Evolutionary conservation across 2,888 invertebrate species (phyloP), one percentile per base, ranked within the genome.

Genomic region (Chalcosyrphus nemorum): DNA sequence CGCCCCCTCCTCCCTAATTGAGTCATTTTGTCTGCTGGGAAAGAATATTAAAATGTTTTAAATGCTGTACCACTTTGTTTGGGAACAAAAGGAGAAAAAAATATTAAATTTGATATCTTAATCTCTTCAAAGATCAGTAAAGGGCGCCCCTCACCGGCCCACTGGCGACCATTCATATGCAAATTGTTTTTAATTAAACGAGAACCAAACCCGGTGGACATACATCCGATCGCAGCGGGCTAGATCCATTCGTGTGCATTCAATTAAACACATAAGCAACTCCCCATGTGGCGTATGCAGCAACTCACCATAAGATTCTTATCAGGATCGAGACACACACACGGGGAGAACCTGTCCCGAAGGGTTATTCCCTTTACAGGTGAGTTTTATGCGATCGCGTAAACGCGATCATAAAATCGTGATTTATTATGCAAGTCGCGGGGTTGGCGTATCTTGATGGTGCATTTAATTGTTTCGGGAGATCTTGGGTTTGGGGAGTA

Each of bases 21-120:
- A 84, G 80, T 80, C 68, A 43, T 80, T 80, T 63, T 56, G 43
- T 50, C 35, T 9, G n/a, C 66, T 43, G 45, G 54, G n/a, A 24
- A n/a, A 6, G 29, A 47, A 38, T 29, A 54, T 41, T 52, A 56
- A 63, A 56, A 56, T 41, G 13, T n/a, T 27, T 45, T 27, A 59
- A 80, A 32, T 27, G 47, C 19, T 66, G 45, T n/a, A 66, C 21
- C n/a, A 17, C 24, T 56, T 70, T 81, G 63, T 70, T 70, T 65
- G 2, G 61, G 57, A 41, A 70, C 56, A 32, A 56, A 61, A 74
- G 43, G 65, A 59, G 35, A 13, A 5, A 54, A 61, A 66, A 78
- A 77, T 72, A 72, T 70, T 70, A 84, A 84, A 80, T 80, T 84
- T 80, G 84, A 84, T 84, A 80, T 80, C 84, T 74, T 70, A 63